Base-by-base conservation (phyloP, 2,113 vertebrate species). In the Pelobates fuscus region DNA sequence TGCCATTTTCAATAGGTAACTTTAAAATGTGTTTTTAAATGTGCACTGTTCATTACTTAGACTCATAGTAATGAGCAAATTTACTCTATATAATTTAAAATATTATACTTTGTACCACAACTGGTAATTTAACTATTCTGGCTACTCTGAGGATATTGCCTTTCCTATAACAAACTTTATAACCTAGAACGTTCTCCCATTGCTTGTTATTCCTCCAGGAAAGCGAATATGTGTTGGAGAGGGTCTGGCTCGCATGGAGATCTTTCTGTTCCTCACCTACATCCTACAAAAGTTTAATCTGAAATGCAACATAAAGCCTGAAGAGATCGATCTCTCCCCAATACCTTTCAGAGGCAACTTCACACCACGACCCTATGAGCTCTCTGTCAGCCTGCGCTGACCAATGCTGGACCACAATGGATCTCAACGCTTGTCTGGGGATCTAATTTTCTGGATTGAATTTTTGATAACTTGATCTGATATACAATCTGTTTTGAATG, bases 1-100 rank as follows among this genome's bases (percentile, higher is more conserved):
- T 88, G 14, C 79, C 77, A 2, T 89, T 90, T 55, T 84, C 88
- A 1, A 84, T 79, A 30, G 88, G 88, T 87, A 80, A 67, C n/a
- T n/a, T n/a, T n/a, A n/a, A 3, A 10, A 62, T 62, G 18, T 30
- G 21, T 21, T 27, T 25, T 15, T 4, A 60, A 7, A 26, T 2
- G n/a, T 21, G 55, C 7, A 5, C 23, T 26, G 57, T 3, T 4
- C 21, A 20, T 18, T 37, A 17, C 32, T 10, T 1, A 63, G 14
- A n/a, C n/a, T n/a, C n/a, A n/a, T n/a, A n/a, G n/a, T n/a, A n/a
- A n/a, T n/a, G n/a, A n/a, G n/a, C n/a, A n/a, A n/a, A n/a, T n/a
- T n/a, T n/a, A n/a, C 8, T 15, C 23, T n/a, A 4, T 20, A 57
- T 1, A 30, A 61, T 61, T 15, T 1, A 6, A 17, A 17, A 27